Evolutionary conservation across 2,888 invertebrate species (phyloP), one percentile per base, ranked within the genome.

Genomic region (Nymphalis polychloros): DNA sequence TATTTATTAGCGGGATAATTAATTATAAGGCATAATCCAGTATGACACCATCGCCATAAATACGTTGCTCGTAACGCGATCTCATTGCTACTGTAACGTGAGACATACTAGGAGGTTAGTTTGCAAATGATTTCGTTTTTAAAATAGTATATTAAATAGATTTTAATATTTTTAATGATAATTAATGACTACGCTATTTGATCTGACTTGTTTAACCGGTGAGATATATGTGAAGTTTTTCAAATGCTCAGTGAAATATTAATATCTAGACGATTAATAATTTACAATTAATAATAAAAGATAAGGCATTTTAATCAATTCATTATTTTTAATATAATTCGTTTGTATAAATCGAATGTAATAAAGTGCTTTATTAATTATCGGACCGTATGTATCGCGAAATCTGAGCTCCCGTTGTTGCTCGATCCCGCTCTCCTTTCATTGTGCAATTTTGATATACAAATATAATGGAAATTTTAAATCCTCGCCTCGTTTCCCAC

Each of bases 391-490:
- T 62, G 55, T 69, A 48, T 63, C 62, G 47, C 57, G 64, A 57
- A 47, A 59, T 52, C 27, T 46, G 60, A 67, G 62, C 64, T 70
- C 67, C 60, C 41, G 68, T 31, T 19, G 35, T 69, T 71, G 73
- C 70, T 69, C 63, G 73, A 72, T 63, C 64, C 57, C 70, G 69
- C 76, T 76, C 75, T 82, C 78, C 77, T 72, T 52, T 71, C 67
- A 78, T 86, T 85, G 77, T 79, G 81, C 80, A 86, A 88, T 82
- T 78, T 78, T 76, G 79, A 80, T 85, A 85, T 87, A 88, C 86
- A 87, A 87, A 89, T 89, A 88, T 87, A 87, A 87, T 75, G 85
- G 84, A 88, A 81, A 89, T 88, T 85, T 88, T 75, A 85, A 87
- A 88, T 84, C 83, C 76, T 76, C 72, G 73, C 75, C 75, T 76